Evolutionary conservation across 2,113 vertebrate species (phyloP).

Genomic region (Stegastes partitus): DNA sequence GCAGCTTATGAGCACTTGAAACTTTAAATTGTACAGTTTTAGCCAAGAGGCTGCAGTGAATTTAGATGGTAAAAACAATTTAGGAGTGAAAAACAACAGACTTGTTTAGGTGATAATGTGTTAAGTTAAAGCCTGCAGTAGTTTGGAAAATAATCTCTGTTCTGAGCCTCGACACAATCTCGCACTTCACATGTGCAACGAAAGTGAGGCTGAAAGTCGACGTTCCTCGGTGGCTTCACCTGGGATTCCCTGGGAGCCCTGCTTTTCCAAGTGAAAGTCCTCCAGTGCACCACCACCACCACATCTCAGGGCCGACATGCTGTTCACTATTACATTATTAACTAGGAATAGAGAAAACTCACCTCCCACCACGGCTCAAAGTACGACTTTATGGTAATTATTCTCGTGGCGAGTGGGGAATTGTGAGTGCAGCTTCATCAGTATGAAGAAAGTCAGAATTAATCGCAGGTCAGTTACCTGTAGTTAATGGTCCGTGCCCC

Average conservation of each 20-base stretch:
- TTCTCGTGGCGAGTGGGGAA: background rate
- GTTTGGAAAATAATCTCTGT: too few relatives aligned
- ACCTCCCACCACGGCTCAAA: background rate
- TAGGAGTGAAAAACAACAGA: background rate
- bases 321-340: background rate
- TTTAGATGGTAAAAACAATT: background rate
- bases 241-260: too few relatives aligned
- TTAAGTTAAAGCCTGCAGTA: too few relatives aligned
- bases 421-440: background rate
- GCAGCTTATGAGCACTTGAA: background rate
- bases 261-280: too few relatives aligned
- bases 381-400: background rate
- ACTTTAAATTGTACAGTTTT: background rate
- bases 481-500: conserved; percentile 14
- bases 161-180: too few relatives aligned
- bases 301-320: background rate
- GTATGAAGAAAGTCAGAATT: conserved; percentile 1
- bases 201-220: too few relatives aligned
- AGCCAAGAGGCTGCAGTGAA: background rate
- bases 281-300: too few relatives aligned
- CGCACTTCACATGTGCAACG: too few relatives aligned
- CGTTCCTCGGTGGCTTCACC: too few relatives aligned
- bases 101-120: background rate
- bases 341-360: background rate
- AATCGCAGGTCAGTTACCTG: conserved; percentile 1